phyloP scores from a whole-genome alignment of 2,797 vertebrate species.

The Mionectes olivaceus region DNA sequence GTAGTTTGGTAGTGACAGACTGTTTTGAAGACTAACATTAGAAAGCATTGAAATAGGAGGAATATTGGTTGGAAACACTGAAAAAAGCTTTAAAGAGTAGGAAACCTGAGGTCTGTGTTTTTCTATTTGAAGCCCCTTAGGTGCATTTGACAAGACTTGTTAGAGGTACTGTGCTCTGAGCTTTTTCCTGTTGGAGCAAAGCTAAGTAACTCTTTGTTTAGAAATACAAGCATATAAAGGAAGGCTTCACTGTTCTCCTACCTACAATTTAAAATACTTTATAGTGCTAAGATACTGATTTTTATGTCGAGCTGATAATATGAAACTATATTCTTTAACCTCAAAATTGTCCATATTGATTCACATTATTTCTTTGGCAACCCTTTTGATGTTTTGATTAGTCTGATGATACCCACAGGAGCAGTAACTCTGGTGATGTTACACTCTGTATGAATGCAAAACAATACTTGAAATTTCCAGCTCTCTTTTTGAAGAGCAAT shows the following conservation, averaged over 20 bases:
- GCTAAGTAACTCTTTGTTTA: background rate
- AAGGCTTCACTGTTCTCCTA: background rate
- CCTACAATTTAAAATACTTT: background rate
- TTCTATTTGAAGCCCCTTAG: background rate
- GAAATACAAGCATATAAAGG: background rate
- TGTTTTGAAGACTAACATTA: background rate
- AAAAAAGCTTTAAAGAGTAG: background rate
- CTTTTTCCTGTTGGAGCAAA: background rate
- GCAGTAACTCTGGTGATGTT: background rate
- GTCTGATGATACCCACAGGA: background rate
- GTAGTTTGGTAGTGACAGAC: background rate
- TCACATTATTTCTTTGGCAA: background rate
- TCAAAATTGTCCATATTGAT: background rate
- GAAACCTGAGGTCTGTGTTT: background rate
- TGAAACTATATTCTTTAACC: background rate
- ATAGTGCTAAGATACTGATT: background rate
- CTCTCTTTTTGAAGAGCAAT: background rate
- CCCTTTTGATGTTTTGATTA: background rate
- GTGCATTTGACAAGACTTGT: background rate
- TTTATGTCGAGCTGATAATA: background rate
- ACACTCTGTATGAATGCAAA: background rate
- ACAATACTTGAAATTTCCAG: background rate
- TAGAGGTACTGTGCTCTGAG: background rate
- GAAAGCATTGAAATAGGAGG: background rate
- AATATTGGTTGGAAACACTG: background rate